A percentile compares a stretch with the other conserved stretches of the same genome.
These are phyloP conservation scores for Metaphire vulgaris DNA, from an alignment of 1,140 invertebrate species.

Conservation along the genomic window DNA sequence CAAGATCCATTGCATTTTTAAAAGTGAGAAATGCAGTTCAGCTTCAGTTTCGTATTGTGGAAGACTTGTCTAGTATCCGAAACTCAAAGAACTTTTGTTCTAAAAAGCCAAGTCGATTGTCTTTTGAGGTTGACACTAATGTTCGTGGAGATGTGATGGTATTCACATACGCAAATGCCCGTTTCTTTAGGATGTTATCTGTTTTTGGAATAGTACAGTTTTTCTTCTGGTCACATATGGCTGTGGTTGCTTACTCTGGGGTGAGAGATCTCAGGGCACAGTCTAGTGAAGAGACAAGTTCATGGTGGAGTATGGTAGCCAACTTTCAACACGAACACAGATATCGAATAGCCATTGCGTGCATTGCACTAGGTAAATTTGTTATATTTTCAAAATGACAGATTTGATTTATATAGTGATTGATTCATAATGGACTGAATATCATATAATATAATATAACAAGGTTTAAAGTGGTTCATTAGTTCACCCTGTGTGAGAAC, in stretches of 20 bases:
- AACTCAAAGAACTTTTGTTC: neutral
- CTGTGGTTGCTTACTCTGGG: neutral
- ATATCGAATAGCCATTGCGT: neutral
- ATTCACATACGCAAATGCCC: neutral
- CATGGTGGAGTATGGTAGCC: neutral
- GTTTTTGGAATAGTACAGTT: neutral
- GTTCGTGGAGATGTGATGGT: neutral
- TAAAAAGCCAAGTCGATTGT: neutral
- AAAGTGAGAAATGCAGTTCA: neutral
- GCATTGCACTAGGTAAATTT: neutral
- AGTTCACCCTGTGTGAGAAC: neutral
- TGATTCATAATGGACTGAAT: neutral
- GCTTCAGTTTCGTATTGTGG: neutral
- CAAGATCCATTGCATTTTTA: neutral
- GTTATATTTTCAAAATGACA: neutral
- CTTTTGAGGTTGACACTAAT: neutral
- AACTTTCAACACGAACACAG: neutral
- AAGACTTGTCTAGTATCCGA: neutral
- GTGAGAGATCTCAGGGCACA: neutral
- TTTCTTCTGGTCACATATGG: neutral
- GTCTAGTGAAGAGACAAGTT: neutral
- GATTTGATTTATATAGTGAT: neutral
- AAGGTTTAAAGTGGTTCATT: neutral
- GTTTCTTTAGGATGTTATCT: neutral
- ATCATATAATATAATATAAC: neutral